Percentiles rank a stretch among this genome's conserved stretches.
phyloP scores from a whole-genome alignment of 2,888 invertebrate genomes.

The Emmelina monodactyla region DNA sequence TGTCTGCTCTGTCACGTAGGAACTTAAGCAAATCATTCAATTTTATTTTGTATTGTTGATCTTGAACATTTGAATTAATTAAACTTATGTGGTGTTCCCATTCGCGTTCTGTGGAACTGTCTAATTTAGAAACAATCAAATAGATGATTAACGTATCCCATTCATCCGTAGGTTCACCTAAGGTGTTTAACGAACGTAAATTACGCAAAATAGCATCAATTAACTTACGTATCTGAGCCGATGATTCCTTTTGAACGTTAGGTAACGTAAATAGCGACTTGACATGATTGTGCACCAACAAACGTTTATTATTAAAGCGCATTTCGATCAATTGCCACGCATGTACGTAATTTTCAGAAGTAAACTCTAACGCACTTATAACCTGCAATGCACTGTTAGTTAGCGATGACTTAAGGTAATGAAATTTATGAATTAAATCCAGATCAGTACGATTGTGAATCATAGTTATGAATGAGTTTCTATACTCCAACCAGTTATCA shows the following conservation, averaged over 20 bases:
- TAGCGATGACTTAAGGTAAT: neutral
- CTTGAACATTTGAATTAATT: neutral
- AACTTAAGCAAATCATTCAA: constrained; percentile 6
- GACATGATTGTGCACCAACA: constrained; percentile 10
- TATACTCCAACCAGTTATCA: neutral
- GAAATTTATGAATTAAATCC: neutral
- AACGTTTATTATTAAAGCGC: constrained; percentile 7
- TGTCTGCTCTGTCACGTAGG: constrained; percentile 7
- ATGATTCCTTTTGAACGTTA: too few relatives aligned
- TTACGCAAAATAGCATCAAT: constrained; percentile 7
- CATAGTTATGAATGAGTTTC: neutral
- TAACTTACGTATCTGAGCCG: constrained; percentile 5
- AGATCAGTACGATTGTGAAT: neutral
- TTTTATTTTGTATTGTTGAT: neutral
- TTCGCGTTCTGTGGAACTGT: constrained; percentile 8
- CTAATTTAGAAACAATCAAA: constrained; percentile 7
- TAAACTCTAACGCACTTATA: constrained; percentile 11
- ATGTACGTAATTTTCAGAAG: constrained; percentile 7
- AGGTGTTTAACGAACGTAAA: neutral
- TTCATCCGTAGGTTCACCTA: neutral
- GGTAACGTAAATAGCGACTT: constrained; percentile 6
- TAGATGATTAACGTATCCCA: constrained; percentile 3
- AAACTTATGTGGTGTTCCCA: constrained; percentile 6
- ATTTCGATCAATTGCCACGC: constrained; percentile 9
- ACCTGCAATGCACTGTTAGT: constrained; percentile 9